A percentile compares a stretch with the other conserved stretches of the same genome.
These are phyloP conservation scores for Muraenolepis orangiensis DNA, from an alignment of 2,797 vertebrate genomes.

Conservation along the genomic window DNA sequence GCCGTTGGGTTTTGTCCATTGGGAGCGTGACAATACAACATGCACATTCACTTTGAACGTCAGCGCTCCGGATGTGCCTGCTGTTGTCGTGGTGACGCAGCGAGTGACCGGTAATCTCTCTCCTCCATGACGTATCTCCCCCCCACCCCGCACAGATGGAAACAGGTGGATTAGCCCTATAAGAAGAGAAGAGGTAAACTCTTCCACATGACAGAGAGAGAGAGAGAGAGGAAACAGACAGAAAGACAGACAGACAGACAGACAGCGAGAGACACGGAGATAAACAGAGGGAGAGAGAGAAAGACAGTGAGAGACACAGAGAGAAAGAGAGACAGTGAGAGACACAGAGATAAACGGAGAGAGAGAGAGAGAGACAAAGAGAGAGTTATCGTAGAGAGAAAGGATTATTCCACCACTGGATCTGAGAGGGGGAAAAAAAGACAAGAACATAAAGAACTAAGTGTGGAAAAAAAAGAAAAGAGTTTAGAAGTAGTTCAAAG, in stretches of 20 bases:
- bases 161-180: constrained; percentile 75
- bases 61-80: background rate
- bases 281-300: background rate
- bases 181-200: constrained; percentile 50
- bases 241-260: constrained; percentile 19
- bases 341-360: background rate
- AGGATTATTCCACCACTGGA: background rate
- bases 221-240: constrained; percentile 11
- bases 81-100: constrained; percentile 43
- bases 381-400: too few species aligned
- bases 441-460: background rate
- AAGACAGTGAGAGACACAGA: background rate
- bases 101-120: constrained; percentile 64
- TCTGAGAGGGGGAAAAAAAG: too few species aligned
- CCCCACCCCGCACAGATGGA: constrained; percentile 66
- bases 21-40: too few species aligned
- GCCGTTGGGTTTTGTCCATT: too few species aligned
- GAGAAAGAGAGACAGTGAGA: background rate
- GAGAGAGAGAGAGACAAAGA: background rate
- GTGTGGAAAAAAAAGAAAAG: too few species aligned
- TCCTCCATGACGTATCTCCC: constrained; percentile 48
- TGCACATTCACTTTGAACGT: too few species aligned
- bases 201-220: constrained; percentile 19
- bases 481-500: background rate
- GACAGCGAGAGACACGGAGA: background rate